Conservation (phyloP, 1,140 invertebrate genomes). For the Oppia nitens region DNA sequence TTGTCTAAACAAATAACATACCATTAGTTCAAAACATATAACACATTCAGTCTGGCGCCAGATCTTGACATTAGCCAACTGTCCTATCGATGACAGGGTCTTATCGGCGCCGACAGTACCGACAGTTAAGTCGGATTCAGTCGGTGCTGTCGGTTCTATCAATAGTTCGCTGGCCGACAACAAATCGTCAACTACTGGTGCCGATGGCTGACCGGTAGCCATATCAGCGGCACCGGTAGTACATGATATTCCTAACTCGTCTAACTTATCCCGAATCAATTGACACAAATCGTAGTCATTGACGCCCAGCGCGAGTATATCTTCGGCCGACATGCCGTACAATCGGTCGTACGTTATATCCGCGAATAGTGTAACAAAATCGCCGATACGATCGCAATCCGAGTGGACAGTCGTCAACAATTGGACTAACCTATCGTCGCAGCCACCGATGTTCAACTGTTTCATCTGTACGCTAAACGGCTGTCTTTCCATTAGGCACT, state of each 20-base stretch:
- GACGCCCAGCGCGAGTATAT: background rate
- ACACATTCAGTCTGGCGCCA: background rate
- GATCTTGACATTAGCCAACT: background rate
- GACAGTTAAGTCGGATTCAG: too few species aligned
- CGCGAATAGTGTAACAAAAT: background rate
- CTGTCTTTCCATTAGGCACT: background rate
- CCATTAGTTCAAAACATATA: background rate
- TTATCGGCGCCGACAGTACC: too few species aligned
- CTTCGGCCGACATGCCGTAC: background rate
- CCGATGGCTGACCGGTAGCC: background rate
- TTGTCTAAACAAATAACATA: background rate
- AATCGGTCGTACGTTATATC: background rate
- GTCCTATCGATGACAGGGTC: background rate
- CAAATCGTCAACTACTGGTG: too few species aligned
- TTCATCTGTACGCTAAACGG: background rate
- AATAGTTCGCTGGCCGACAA: too few species aligned
- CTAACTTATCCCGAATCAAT: background rate
- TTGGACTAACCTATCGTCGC: too few species aligned
- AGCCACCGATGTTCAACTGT: background rate
- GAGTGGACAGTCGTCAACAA: background rate
- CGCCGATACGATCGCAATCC: background rate
- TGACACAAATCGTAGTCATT: background rate
- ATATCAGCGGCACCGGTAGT: background rate
- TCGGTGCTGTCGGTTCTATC: too few species aligned
- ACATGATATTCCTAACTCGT: background rate